Base-by-base conservation (phyloP, 2,113 vertebrate species). In the Cynopterus brachyotis region DNA sequence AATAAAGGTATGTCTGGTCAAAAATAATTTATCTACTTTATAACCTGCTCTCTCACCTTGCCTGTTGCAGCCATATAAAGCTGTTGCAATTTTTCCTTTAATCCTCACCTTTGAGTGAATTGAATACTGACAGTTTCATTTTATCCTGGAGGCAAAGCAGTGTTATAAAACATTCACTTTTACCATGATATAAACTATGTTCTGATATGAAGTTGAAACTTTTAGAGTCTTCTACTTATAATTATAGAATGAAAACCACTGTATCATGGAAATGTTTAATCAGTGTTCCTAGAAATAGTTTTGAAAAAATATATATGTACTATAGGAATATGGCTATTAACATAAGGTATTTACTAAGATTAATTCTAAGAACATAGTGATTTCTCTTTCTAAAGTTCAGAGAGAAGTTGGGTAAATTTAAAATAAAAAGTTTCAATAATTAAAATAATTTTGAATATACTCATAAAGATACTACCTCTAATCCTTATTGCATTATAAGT, bases 151-250 rank as follows among this genome's bases (percentile, higher is more conserved):
- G 98, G 96, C 89, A 98, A 11, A 97, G 97, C 76, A 98, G 92
- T 97, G 98, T 98, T 97, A 95, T n/a, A 91, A 97, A 98, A 97
- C 90, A 98, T 72, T 97, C 84, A 98, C 96, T 98, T 98, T 98
- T 59, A 96, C 94, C 98, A 98, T 91, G 92, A 79, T 95, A 96
- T 89, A 97, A 97, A 98, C 97, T 97, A 97, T 95, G 86, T 97
- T 98, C 78, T 96, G 95, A 98, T 98, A 98, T 97, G 96, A 96
- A 98, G 96, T 91, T 97, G 72, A 97, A 98, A 97, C 70, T 94
- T 98, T 98, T 90, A 97, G 98, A 97, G 96, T 97, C 94, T 98
- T 72, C 72, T 98, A 95, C 96, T 98, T 97, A 98, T 89, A 97
- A 42, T 72, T 81, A 92, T 40, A 97, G 72, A 70, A 93, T 88